Base-by-base conservation (phyloP, 2,113 vertebrate species). In the Callaeas wilsoni region DNA sequence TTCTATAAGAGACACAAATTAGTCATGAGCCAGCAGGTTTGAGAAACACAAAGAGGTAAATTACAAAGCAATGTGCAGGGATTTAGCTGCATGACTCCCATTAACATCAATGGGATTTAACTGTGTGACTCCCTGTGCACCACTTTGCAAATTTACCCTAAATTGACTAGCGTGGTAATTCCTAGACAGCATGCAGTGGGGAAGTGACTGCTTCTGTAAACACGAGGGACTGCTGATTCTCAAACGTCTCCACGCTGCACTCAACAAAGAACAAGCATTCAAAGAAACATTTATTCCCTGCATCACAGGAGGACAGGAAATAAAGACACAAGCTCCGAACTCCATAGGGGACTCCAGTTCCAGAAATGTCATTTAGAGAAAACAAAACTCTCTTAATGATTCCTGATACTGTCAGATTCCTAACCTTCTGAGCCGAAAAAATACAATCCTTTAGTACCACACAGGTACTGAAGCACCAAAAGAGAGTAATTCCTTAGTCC, bases 61-160 rank as follows among this genome's bases (percentile, higher is more conserved):
- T 96, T 91, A 94, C 91, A 97, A 97, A 95, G 89, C 87, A 85
- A 94, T n/a, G 79, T 87, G 76, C 83, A 87, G 57, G 88, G 96
- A 95, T 96, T 97, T 96, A 96, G 94, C 96, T 94, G 89, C 90
- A 87, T 55, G 90, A 94, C 64, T 96, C 92, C 94, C 93, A 96
- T 96, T 95, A 92, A 92, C 88, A 96, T 95, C 94, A 96, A 94
- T 93, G 76, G 80, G 96, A 96, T 95, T 96, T 97, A 96, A 94
- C 91, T 84, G 78, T 76, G 87, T 59, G 82, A 80, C 78, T 95
- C 90, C 75, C 63, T 90, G 78, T 86, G 75, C 93, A 96, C 92
- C 82, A 93, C 92, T 96, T 96, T 80, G 82, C 90, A 97, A 96
- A 96, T 97, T 95, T 80, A 50, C 71, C 78, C 79, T 91, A 93